phyloP scores from a whole-genome alignment of 2,797 vertebrate species.

The Aulostomus chinensis region DNA sequence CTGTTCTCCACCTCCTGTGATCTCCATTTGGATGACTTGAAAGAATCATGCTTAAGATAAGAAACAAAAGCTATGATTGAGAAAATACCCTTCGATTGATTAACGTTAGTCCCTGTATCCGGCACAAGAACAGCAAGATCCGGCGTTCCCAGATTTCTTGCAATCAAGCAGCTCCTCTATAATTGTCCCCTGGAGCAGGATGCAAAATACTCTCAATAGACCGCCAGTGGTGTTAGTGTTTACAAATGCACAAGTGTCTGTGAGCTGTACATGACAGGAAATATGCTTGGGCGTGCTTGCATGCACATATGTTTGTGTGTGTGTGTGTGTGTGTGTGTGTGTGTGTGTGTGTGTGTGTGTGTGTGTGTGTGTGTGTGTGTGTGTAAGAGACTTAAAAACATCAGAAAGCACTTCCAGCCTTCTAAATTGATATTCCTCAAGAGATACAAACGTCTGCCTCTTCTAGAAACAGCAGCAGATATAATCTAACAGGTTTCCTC shows the following conservation, averaged over 20 bases:
- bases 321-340: constrained; percentile 8
- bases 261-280: constrained; percentile 4
- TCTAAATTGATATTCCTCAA: constrained; percentile 42
- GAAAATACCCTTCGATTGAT: constrained; percentile 56
- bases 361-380: constrained; percentile 6
- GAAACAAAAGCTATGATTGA: constrained; percentile 48
- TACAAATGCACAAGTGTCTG: constrained; percentile 12
- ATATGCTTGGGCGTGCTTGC: not conserved
- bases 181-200: constrained; percentile 50
- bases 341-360: constrained; percentile 1
- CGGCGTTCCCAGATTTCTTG: constrained; percentile 43
- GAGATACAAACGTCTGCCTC: constrained; percentile 17
- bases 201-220: constrained; percentile 26
- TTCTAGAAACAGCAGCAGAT: constrained; percentile 5
- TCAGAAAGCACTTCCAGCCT: constrained; percentile 43
- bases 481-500: not conserved
- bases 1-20: constrained; percentile 59
- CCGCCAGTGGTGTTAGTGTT: constrained; percentile 31
- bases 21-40: constrained; percentile 65
- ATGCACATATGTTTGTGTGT: not conserved
- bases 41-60: constrained; percentile 64
- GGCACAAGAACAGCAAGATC: constrained; percentile 43
- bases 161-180: constrained; percentile 65
- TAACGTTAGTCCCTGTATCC: constrained; percentile 51
- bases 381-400: constrained; percentile 5